Conservation (phyloP, 2,113 vertebrate genomes). For the Hemiscyllium ocellatum region DNA sequence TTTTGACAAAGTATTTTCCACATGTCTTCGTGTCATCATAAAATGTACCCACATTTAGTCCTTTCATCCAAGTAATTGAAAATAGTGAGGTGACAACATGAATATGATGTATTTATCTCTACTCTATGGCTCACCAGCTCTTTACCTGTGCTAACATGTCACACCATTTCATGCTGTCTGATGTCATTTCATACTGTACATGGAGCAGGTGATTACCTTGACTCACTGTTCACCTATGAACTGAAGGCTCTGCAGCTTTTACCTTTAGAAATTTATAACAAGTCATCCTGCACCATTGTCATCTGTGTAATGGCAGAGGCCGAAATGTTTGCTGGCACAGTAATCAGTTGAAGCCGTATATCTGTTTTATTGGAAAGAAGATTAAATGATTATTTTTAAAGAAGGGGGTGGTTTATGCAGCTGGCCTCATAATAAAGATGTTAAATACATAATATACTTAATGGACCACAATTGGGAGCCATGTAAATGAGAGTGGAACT, state of each 20-base stretch:
- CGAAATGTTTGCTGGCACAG: neutral
- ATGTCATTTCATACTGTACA: too few relatives aligned
- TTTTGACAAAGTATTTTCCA: too few relatives aligned
- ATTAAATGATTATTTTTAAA: neutral
- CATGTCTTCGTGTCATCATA: too few relatives aligned
- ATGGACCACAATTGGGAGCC: neutral
- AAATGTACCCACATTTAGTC: too few relatives aligned
- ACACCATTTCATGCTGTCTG: too few relatives aligned
- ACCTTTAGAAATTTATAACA: neutral
- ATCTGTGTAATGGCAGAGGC: neutral
- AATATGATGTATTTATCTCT: too few relatives aligned
- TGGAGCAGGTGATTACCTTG: too few relatives aligned
- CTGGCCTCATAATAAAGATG: neutral
- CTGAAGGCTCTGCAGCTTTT: neutral
- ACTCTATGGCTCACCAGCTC: too few relatives aligned
- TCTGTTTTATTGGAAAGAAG: neutral
- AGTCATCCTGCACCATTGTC: neutral
- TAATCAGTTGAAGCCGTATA: neutral
- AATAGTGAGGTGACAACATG: too few relatives aligned
- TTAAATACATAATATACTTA: neutral
- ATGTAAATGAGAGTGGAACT: neutral
- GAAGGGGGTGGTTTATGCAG: neutral
- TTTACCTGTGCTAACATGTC: too few relatives aligned
- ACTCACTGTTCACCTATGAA: neutral
- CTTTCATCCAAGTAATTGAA: too few relatives aligned